A percentile compares a stretch with the other conserved stretches of the same genome.
These are phyloP conservation scores for Apis laboriosa DNA, from an alignment of 1,140 invertebrate species.

Conservation along the genomic window DNA sequence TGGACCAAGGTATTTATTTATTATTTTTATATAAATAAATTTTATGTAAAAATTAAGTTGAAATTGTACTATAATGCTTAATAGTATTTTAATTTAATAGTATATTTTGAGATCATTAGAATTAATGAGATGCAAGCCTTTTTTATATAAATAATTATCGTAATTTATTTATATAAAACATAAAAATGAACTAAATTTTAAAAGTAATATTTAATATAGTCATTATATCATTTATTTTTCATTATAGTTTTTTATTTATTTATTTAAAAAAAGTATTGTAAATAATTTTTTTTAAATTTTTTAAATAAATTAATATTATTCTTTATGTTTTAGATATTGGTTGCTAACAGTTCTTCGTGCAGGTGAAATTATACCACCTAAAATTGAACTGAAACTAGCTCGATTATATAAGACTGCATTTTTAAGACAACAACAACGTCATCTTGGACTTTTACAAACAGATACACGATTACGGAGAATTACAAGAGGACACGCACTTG, in stretches of 20 bases:
- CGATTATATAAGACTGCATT: slow-evolving; percentile 81
- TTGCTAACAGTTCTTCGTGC: slow-evolving; percentile 87
- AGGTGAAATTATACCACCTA: slow-evolving; percentile 71
- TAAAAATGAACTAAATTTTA: no score
- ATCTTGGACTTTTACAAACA: slow-evolving; percentile 71
- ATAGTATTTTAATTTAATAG: not conserved
- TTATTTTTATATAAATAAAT: not conserved
- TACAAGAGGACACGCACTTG: slow-evolving; percentile 24
- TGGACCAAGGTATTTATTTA: slow-evolving; percentile 72
- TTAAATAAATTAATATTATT: not conserved
- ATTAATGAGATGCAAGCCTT: no score
- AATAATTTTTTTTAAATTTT: not conserved
- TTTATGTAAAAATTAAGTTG: not conserved
- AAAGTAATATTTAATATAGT: no score
- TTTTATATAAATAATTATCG: no score
- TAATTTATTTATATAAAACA: no score
- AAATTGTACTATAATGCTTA: not conserved
- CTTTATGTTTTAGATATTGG: slow-evolving; percentile 84
- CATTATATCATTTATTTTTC: no score
- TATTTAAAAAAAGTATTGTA: not conserved
- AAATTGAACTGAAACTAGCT: slow-evolving; percentile 79
- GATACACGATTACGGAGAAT: slow-evolving; percentile 66
- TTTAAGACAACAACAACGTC: slow-evolving; percentile 78
- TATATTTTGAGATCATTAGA: not conserved
- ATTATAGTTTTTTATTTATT: no score